phyloP scores from a whole-genome alignment of 1,140 invertebrate genomes.

The Lepidurus couesii region DNA sequence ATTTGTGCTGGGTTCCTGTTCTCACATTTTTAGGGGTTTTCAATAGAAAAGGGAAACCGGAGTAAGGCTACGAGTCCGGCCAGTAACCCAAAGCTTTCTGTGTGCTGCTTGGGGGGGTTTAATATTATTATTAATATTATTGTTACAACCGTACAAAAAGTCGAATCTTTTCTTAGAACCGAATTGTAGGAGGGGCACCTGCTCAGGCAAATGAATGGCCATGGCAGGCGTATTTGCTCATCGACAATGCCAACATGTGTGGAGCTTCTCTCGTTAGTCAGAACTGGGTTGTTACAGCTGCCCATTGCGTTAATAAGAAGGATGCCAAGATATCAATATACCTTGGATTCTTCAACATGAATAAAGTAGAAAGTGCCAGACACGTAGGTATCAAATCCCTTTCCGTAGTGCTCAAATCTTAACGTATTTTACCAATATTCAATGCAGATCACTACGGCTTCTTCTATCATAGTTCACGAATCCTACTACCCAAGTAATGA shows the following conservation, averaged over 20 bases:
- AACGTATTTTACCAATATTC: constrained; percentile 37
- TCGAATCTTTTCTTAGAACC: constrained; percentile 25
- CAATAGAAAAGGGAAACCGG: no score
- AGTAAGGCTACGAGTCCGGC: no score
- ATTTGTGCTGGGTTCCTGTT: no score
- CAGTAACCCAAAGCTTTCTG: no score
- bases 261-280: constrained; percentile 57
- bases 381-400: constrained; percentile 47
- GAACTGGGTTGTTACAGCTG: constrained; percentile 57
- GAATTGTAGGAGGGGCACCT: constrained; percentile 28
- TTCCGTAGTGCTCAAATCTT: constrained; percentile 51
- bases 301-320: constrained; percentile 56
- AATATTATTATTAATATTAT: not conserved
- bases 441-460: not conserved
- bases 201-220: constrained; percentile 32
- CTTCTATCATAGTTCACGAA: not conserved
- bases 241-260: constrained; percentile 44
- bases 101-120: not conserved
- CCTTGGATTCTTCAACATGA: constrained; percentile 47
- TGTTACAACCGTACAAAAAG: not conserved
- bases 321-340: constrained; percentile 45
- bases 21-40: no score
- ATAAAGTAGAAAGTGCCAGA: constrained; percentile 44
- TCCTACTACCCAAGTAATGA: constrained; percentile 55
- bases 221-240: constrained; percentile 29